Evolutionary conservation across 2,797 vertebrate species (phyloP), one percentile per base, ranked within the genome.

Genomic region (Urophycis tenuis): DNA sequence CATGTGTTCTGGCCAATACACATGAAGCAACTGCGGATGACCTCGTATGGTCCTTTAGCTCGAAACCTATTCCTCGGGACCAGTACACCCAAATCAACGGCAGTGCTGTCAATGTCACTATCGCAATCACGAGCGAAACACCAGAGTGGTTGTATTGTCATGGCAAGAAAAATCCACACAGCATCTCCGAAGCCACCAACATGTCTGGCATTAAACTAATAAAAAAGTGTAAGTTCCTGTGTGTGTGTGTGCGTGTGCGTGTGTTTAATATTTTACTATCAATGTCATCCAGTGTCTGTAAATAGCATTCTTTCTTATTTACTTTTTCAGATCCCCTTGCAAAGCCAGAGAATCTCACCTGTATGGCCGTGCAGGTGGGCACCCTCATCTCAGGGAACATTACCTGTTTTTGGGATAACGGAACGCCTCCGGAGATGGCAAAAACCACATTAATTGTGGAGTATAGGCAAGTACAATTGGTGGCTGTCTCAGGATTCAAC

Each of bases 261-360:
- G 39, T 41, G 10, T 41, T 5, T 34, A 19, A 41, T 17, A 33
- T 71, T 32, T 14, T n/a, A n/a, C n/a, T 71, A 71, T 32, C 9
- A 17, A 33, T 34, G 7, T 72, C 6, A 72, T 72, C 15, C 71
- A 73, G 32, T 1, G 19, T 29, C 30, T 31, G 25, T 69, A 35
- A 67, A 39, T 74, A 33, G 1, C 64, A 35, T 49, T 10, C 22
- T 79, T 53, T 81, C 81, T n/a, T 33, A 82, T 49, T 69, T 64
- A n/a, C 19, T 71, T 60, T 90, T 12, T 73, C 85, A 99, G 97
- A 95, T 88, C 88, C 81, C 33, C 95, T 95, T 8, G 88, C 88
- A 73, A 95, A 94, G 74, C 96, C 96, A 0, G 78, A 83, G 74
- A 95, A 95, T 75, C 77, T 99, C 77, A 89, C 85, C 12, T 99